These are phyloP conservation scores for Bursaphelenchus okinawaensis DNA, from an alignment of 2,888 invertebrate species.

Conservation along the genomic window DNA sequence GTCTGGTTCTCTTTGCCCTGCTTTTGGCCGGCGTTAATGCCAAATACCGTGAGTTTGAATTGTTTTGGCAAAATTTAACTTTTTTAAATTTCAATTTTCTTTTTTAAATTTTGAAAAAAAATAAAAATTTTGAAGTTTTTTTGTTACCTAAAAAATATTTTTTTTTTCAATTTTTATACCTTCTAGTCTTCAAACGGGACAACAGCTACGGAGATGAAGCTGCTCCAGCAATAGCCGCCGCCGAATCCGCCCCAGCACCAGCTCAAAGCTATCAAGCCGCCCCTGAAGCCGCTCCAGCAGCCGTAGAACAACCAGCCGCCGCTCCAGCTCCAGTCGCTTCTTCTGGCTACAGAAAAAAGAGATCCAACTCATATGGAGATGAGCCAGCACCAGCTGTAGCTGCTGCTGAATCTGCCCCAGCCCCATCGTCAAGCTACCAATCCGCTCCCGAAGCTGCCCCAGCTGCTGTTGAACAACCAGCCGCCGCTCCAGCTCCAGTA, in stretches of 20 bases:
- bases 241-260: not conserved
- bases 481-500: not conserved
- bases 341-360: not conserved
- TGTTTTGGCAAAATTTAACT: no score
- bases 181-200: no score
- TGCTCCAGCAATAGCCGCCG: not conserved
- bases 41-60: not conserved
- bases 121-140: not conserved
- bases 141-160: no score
- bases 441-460: not conserved
- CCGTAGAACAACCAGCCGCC: not conserved
- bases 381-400: not conserved
- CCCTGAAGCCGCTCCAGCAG: not conserved
- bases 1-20: not conserved
- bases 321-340: not conserved
- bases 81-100: not conserved
- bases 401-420: not conserved
- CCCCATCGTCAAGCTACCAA: not conserved
- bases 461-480: not conserved
- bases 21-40: not conserved
- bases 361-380: not conserved
- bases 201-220: not conserved
- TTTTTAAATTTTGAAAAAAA: not conserved
- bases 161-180: no score
- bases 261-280: not conserved